phyloP scores from a whole-genome alignment of 1,140 invertebrate genomes.

The Anastatus disparis region DNA sequence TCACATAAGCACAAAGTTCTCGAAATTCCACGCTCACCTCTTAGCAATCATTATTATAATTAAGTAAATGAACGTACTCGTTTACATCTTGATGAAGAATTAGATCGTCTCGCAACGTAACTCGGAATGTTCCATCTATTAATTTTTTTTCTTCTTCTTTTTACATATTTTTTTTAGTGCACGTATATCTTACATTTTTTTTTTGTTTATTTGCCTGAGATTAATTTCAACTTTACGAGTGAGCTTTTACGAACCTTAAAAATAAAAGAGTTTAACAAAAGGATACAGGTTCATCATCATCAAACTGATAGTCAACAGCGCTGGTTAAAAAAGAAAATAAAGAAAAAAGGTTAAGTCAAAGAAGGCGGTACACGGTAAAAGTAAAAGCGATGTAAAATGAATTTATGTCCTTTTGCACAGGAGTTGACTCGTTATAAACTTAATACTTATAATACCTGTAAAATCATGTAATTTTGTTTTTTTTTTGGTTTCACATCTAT shows the following conservation, averaged over 20 bases:
- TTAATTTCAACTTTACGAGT: conserved; percentile 64
- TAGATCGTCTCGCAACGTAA: conserved; percentile 30
- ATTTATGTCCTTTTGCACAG: conserved; percentile 55
- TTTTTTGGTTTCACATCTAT: too few species aligned
- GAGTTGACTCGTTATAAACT: conserved; percentile 55
- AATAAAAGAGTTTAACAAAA: conserved; percentile 34
- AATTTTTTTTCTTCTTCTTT: background rate
- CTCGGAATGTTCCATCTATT: conserved; percentile 36
- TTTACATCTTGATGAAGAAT: background rate
- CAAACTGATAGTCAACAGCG: conserved; percentile 55
- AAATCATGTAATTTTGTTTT: too few species aligned
- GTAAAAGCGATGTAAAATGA: conserved; percentile 49
- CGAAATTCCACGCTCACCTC: conserved; percentile 10
- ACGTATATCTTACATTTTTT: too few species aligned
- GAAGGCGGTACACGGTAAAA: conserved; percentile 13
- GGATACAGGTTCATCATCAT: conserved; percentile 64
- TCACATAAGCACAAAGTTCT: conserved; percentile 22
- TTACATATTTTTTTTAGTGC: too few species aligned
- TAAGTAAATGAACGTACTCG: conserved; percentile 20
- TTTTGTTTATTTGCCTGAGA: conserved; percentile 52
- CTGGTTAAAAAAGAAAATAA: too few species aligned
- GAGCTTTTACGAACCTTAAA: conserved; percentile 56
- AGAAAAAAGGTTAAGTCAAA: conserved; percentile 33
- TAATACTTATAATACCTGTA: background rate
- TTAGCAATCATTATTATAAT: conserved; percentile 10